Evolutionary conservation across 2,888 invertebrate genomes (phyloP).

Genomic region (Acanthopleura granulata): DNA sequence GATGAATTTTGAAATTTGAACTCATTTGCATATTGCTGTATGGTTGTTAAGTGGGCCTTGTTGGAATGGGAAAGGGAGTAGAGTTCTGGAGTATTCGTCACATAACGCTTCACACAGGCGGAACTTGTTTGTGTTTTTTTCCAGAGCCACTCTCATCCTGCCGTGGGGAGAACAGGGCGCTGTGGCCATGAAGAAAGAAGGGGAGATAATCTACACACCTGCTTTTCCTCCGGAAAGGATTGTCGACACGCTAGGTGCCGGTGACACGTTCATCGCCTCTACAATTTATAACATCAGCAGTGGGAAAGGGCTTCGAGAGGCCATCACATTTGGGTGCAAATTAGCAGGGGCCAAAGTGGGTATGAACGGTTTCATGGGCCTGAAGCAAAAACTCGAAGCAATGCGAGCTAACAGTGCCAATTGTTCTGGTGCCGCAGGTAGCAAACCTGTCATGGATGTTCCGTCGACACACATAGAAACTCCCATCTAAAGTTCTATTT

Average conservation of each 20-base stretch:
- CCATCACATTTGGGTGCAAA: constrained; percentile 74
- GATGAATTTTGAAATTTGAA: too few relatives aligned
- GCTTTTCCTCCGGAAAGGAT: constrained; percentile 72
- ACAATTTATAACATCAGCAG: constrained; percentile 73
- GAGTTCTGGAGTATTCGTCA: too few relatives aligned
- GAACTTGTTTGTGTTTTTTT: neutral
- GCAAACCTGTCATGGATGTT: too few relatives aligned
- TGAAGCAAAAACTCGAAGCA: constrained; percentile 20
- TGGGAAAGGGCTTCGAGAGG: constrained; percentile 66
- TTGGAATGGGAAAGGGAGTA: too few relatives aligned
- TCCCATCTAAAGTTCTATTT: too few relatives aligned
- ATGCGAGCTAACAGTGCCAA: neutral
- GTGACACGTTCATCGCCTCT: constrained; percentile 77
- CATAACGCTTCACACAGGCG: too few relatives aligned
- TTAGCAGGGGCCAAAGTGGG: constrained; percentile 75
- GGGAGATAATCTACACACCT: constrained; percentile 68
- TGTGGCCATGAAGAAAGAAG: constrained; percentile 24
- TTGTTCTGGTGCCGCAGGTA: neutral
- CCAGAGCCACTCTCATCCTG: constrained; percentile 62
- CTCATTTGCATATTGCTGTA: too few relatives aligned
- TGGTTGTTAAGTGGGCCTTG: too few relatives aligned
- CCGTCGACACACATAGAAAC: too few relatives aligned
- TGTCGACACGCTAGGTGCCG: constrained; percentile 77
- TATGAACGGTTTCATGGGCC: constrained; percentile 28
- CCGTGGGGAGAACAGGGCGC: constrained; percentile 77